Percentiles rank a stretch among this genome's conserved stretches.
Evolutionary conservation across 92 coral and sea anemone species (phyloP).

Genomic region (Epizoanthus ramosus): DNA sequence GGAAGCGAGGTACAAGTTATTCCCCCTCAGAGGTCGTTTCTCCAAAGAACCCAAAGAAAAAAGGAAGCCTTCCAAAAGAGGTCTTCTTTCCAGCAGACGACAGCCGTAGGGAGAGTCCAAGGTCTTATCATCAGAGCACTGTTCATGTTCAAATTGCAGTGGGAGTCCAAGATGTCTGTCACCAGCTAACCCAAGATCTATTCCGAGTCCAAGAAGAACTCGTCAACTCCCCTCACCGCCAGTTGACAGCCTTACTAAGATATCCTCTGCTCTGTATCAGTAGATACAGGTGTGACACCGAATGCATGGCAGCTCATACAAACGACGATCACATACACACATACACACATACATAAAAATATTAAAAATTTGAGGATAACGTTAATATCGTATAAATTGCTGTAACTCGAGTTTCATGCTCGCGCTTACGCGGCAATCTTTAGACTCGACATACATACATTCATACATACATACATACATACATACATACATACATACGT

Average conservation of each 20-base stretch:
- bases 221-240: not conserved
- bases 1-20: not conserved
- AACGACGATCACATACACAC: slow-evolving; percentile 32
- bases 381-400: no score
- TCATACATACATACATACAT: not conserved
- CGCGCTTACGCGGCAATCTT: no score
- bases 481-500: not conserved
- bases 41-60: not conserved
- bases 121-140: not conserved
- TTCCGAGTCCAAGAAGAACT: not conserved
- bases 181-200: not conserved
- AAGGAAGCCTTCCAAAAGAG: not conserved
- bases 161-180: not conserved
- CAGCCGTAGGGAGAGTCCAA: not conserved
- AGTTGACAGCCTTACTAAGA: not conserved
- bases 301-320: slow-evolving; percentile 22
- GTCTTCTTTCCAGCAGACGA: not conserved
- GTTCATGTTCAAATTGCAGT: not conserved
- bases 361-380: no score
- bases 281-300: slow-evolving; percentile 3
- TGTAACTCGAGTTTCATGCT: no score
- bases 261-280: not conserved
- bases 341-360: no score
- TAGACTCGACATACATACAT: not conserved
- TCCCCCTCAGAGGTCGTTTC: not conserved